These are phyloP conservation scores for Agelastica alni DNA, from an alignment of 2,888 invertebrate genomes.

Conservation along the genomic window DNA sequence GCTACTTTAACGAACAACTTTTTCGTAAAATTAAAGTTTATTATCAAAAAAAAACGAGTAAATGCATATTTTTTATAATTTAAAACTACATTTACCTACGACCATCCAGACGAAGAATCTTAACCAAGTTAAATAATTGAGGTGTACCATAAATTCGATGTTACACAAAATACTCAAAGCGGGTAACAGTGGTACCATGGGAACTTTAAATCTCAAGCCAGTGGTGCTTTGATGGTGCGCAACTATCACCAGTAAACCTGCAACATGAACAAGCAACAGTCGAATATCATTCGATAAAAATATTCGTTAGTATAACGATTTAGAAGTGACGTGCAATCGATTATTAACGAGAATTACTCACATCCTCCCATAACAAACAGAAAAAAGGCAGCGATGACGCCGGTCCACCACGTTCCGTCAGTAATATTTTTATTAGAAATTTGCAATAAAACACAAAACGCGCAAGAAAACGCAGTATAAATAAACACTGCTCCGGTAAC, in stretches of 20 bases:
- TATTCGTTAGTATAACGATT: no score
- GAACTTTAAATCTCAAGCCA: conserved; percentile 76
- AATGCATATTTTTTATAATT: no score
- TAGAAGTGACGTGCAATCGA: no score
- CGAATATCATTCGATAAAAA: no score
- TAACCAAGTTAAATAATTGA: conserved; percentile 81
- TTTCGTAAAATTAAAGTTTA: no score
- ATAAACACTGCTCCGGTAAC: conserved; percentile 74
- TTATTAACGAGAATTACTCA: conserved; percentile 55
- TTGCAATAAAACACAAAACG: conserved; percentile 70
- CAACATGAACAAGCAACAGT: no score
- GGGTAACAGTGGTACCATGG: conserved; percentile 79
- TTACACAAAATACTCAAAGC: conserved; percentile 81
- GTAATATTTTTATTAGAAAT: conserved; percentile 60
- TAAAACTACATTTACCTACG: conserved; percentile 73
- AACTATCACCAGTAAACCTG: conserved; percentile 71
- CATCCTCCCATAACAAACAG: conserved; percentile 67
- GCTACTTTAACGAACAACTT: no score
- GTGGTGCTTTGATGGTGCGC: conserved; percentile 74
- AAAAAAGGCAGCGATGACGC: conserved; percentile 66
- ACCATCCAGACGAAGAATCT: conserved; percentile 87
- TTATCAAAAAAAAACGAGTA: no score
- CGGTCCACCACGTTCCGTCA: conserved; percentile 69
- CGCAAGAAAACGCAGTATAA: conserved; percentile 69
- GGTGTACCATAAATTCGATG: conserved; percentile 80